These are phyloP conservation scores for Poeciliopsis gracilis DNA, from an alignment of 2,797 vertebrate genomes.

Conservation along the genomic window DNA sequence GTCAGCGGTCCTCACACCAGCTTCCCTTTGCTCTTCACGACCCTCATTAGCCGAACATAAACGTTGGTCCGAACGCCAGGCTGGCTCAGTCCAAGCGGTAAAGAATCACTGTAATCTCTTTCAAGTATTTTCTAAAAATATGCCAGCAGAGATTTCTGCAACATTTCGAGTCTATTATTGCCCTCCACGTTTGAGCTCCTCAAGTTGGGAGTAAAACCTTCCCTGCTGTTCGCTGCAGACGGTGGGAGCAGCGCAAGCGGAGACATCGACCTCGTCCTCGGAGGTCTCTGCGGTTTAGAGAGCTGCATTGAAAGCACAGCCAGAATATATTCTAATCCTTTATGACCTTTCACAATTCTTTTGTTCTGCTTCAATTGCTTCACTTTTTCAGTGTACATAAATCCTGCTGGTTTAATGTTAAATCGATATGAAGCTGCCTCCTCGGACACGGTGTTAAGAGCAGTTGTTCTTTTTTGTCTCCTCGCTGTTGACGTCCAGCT, in stretches of 20 bases:
- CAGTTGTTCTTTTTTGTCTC: background rate
- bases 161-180: slow-evolving; percentile 44
- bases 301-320: background rate
- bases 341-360: background rate
- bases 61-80: slow-evolving; percentile 51
- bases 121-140: slow-evolving; percentile 60
- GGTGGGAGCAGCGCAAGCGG: background rate
- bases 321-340: background rate
- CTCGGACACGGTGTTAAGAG: background rate
- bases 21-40: background rate
- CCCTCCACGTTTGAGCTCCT: slow-evolving; percentile 4
- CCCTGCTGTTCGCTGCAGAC: background rate
- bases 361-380: background rate
- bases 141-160: slow-evolving; percentile 59
- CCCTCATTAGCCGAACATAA: slow-evolving; percentile 62
- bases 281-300: background rate
- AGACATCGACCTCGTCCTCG: background rate
- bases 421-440: no score
- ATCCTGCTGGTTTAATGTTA: background rate
- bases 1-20: no score
- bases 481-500: background rate
- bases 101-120: slow-evolving; percentile 71
- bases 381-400: background rate
- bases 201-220: background rate
- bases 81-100: slow-evolving; percentile 56